Evolutionary conservation across 1,140 invertebrate species (phyloP).

Genomic region (Drosophila takahashii): DNA sequence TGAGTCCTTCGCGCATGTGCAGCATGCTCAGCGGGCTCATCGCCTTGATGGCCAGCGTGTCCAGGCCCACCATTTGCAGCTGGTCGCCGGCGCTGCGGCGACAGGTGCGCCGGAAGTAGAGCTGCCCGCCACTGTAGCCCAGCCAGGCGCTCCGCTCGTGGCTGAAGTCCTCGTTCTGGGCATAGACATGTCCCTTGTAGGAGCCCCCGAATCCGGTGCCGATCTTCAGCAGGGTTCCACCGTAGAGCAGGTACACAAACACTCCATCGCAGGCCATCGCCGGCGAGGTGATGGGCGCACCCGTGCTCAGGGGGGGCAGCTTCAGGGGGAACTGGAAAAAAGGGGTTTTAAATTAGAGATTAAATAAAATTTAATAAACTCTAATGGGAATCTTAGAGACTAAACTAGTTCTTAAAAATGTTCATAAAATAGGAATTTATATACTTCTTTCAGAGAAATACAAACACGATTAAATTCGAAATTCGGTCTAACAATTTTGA

Average conservation of each 20-base stretch:
- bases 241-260: conserved; percentile 93
- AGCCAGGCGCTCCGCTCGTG: conserved; percentile 92
- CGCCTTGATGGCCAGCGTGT: conserved; percentile 74
- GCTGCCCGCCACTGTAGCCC: conserved; percentile 88
- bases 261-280: conserved; percentile 94
- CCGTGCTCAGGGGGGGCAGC: conserved; percentile 24
- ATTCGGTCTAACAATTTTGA: too few species aligned
- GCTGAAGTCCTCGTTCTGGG: conserved; percentile 91
- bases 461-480: too few species aligned
- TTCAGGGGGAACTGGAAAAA: conserved; percentile 65
- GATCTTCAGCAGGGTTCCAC: conserved; percentile 93
- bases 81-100: conserved; percentile 72
- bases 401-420: too few species aligned
- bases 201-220: conserved; percentile 97
- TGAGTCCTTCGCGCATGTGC: conserved; percentile 75
- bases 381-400: too few species aligned
- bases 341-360: neutral
- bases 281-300: conserved; percentile 71
- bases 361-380: too few species aligned
- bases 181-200: conserved; percentile 93
- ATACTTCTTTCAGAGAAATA: too few species aligned
- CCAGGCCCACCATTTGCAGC: conserved; percentile 78
- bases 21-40: conserved; percentile 77
- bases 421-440: too few species aligned
- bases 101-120: conserved; percentile 78